These are phyloP conservation scores for Montipora capricornis DNA, from an alignment of 64 coral and sea anemone genomes.

Conservation along the genomic window DNA sequence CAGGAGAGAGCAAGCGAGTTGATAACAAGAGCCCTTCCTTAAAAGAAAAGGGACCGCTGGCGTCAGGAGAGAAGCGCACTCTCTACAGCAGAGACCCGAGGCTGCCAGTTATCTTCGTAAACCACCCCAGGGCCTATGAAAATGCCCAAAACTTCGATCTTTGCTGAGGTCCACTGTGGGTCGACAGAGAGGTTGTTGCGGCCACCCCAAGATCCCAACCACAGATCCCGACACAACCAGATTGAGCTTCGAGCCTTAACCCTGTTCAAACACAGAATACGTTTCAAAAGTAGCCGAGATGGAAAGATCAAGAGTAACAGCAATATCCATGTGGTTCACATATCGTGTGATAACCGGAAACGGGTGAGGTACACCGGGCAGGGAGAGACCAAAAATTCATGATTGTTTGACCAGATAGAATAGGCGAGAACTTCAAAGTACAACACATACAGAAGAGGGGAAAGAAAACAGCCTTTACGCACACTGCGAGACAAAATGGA, in stretches of 20 bases:
- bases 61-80: neutral
- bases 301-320: neutral
- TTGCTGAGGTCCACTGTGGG: neutral
- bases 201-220: neutral
- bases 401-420: neutral
- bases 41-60: neutral
- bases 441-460: conserved; percentile 32
- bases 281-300: neutral
- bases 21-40: neutral
- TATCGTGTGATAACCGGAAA: neutral
- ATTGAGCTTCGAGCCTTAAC: conserved; percentile 29
- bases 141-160: conserved; percentile 5
- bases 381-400: neutral
- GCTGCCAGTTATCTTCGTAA: too few species aligned
- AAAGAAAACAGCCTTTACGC: conserved; percentile 40
- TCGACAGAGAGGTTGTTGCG: neutral
- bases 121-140: neutral
- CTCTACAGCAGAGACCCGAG: neutral
- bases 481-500: conserved; percentile 29
- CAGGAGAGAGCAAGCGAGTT: neutral
- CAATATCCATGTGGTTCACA: conserved; percentile 1
- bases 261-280: neutral
- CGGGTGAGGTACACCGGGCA: neutral
- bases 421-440: conserved; percentile 14
- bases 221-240: neutral